Conservation (phyloP, 1,140 invertebrate genomes). For the Aphaenogaster ashmeadi region DNA sequence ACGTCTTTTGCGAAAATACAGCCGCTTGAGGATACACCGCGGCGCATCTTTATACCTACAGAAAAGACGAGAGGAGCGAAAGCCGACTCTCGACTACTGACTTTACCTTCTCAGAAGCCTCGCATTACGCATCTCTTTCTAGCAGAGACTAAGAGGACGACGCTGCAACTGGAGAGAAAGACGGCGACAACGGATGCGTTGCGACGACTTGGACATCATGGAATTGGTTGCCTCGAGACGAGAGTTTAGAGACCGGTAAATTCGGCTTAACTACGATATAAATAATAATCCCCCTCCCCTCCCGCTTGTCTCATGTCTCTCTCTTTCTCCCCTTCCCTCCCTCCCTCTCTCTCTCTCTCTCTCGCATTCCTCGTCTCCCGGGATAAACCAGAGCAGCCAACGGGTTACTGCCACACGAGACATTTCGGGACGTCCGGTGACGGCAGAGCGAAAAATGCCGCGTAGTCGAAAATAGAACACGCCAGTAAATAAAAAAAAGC, state of each 20-base stretch:
- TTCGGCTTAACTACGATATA: constrained; percentile 29
- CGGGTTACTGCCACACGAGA: constrained; percentile 43
- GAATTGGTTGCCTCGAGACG: constrained; percentile 9
- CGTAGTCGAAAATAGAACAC: constrained; percentile 49
- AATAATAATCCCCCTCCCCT: constrained; percentile 5
- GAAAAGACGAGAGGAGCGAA: constrained; percentile 8
- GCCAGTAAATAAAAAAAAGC: constrained; percentile 42
- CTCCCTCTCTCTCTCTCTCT: background rate
- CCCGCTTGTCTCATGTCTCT: background rate
- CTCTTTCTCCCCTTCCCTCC: background rate
- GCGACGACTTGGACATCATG: constrained; percentile 6
- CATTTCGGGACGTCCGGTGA: constrained; percentile 51
- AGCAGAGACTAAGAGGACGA: background rate
- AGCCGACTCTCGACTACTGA: constrained; percentile 34
- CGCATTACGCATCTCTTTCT: constrained; percentile 14
- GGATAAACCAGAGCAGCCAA: constrained; percentile 57
- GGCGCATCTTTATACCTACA: constrained; percentile 19
- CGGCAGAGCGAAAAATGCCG: constrained; percentile 52
- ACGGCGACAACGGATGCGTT: background rate
- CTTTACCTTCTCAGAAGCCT: constrained; percentile 43
- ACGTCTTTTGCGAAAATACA: constrained; percentile 37
- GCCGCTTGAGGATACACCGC: constrained; percentile 11
- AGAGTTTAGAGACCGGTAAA: constrained; percentile 21
- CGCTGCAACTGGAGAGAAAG: background rate
- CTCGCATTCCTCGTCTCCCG: constrained; percentile 18